These are phyloP conservation scores for Tetramorium parvispinum DNA, from an alignment of 1,140 invertebrate species.

Conservation along the genomic window DNA sequence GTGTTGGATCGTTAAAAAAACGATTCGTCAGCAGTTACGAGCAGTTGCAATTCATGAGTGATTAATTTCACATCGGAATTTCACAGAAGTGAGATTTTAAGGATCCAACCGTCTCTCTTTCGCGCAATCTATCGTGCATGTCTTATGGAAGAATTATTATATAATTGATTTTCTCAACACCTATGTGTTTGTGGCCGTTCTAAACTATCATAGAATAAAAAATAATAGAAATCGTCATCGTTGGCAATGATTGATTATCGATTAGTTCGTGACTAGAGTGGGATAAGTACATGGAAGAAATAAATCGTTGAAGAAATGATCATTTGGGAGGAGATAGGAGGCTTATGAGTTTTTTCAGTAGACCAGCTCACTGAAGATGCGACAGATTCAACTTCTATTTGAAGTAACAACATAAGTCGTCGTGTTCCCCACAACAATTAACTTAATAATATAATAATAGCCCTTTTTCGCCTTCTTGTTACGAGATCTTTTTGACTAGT, in stretches of 20 bases:
- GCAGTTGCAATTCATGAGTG: background rate
- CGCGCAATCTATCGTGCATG: background rate
- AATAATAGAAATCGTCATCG: constrained; percentile 38
- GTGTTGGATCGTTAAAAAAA: constrained; percentile 11
- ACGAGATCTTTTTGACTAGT: constrained; percentile 64
- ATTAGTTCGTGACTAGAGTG: constrained; percentile 47
- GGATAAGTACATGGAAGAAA: constrained; percentile 21
- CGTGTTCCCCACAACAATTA: background rate
- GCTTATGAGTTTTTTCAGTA: constrained; percentile 47
- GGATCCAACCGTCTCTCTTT: constrained; percentile 5
- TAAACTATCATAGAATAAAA: constrained; percentile 47
- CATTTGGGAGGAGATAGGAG: background rate
- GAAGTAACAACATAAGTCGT: background rate
- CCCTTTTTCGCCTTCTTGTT: constrained; percentile 11
- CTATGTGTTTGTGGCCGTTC: background rate
- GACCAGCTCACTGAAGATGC: constrained; percentile 65
- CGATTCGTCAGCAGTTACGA: background rate
- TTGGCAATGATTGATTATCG: background rate
- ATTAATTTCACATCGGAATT: background rate
- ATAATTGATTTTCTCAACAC: constrained; percentile 17
- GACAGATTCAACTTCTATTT: background rate
- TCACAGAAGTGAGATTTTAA: background rate
- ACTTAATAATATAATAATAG: constrained; percentile 43
- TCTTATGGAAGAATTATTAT: constrained; percentile 14
- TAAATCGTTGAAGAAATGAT: background rate